A percentile compares a stretch with the other conserved stretches of the same genome.
phyloP scores from a whole-genome alignment of 2,797 vertebrate species.

The Orientallactaga sibirica region DNA sequence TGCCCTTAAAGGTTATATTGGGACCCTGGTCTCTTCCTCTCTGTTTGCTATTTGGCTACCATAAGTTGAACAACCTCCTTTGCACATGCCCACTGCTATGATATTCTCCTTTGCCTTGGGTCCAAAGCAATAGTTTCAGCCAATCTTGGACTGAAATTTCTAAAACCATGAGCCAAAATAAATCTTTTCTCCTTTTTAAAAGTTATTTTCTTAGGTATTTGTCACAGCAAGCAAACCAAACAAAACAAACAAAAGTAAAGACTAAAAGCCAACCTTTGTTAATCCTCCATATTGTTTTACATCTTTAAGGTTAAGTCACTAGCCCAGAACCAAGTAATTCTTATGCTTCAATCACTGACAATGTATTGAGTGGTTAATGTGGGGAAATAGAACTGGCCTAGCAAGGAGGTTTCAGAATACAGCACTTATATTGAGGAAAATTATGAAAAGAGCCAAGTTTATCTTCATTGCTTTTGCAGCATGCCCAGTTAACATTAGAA shows the following conservation, averaged over 20 bases:
- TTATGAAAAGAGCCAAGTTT: not conserved
- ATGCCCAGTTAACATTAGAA: not conserved
- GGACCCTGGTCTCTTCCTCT: not conserved
- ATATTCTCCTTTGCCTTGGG: not conserved
- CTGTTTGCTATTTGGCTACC: not conserved
- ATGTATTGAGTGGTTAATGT: not conserved
- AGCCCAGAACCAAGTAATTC: not conserved
- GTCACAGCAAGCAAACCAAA: too few species aligned
- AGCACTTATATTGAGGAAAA: constrained; percentile 3
- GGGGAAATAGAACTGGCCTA: not conserved
- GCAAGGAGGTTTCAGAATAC: not conserved
- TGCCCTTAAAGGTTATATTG: too few species aligned
- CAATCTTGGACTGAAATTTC: not conserved
- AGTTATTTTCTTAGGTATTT: not conserved
- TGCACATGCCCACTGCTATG: not conserved
- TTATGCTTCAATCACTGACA: not conserved
- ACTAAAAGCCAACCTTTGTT: too few species aligned
- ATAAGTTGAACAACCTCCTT: too few species aligned
- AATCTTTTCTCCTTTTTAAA: not conserved
- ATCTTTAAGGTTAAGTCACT: constrained; percentile 13
- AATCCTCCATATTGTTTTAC: not conserved
- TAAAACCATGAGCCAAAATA: not conserved
- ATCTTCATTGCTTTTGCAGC: not conserved
- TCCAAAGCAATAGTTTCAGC: not conserved
- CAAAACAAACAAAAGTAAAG: not conserved